phyloP scores from a whole-genome alignment of 2,888 invertebrate genomes.

The Isotomurus palustris region DNA sequence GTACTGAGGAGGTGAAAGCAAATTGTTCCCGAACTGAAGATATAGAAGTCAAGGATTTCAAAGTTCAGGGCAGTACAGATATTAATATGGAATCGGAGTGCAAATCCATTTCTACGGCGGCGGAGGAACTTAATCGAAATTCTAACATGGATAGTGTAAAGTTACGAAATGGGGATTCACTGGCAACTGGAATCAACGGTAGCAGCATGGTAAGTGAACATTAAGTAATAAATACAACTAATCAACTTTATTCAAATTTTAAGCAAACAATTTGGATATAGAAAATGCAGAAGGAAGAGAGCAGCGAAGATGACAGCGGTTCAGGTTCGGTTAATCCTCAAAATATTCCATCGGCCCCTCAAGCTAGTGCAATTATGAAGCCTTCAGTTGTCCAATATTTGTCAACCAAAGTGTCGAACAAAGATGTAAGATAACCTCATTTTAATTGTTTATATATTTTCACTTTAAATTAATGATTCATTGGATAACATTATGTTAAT shows the following conservation, averaged over 20 bases:
- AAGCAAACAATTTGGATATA: background rate
- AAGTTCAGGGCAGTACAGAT: too few species aligned
- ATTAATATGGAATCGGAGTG: too few species aligned
- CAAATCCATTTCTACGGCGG: too few species aligned
- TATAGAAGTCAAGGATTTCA: too few species aligned
- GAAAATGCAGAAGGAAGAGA: background rate
- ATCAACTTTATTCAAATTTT: background rate
- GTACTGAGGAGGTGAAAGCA: too few species aligned
- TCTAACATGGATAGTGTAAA: too few species aligned
- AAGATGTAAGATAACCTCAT: constrained; percentile 24
- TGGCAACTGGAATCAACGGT: too few species aligned
- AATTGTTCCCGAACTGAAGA: too few species aligned
- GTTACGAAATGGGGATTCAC: too few species aligned
- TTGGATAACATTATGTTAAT: background rate
- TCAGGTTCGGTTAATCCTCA: background rate
- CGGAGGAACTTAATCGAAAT: too few species aligned
- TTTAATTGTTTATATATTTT: background rate
- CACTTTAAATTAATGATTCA: background rate
- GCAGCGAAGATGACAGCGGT: constrained; percentile 14
- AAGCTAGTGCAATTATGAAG: constrained; percentile 9
- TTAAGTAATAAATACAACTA: too few species aligned
- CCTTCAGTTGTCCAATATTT: constrained; percentile 21
- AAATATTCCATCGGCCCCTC: background rate
- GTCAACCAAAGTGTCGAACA: constrained; percentile 28
- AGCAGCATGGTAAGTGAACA: too few species aligned